These are phyloP conservation scores for Bovichtus diacanthus DNA, from an alignment of 2,797 vertebrate genomes.

Conservation along the genomic window DNA sequence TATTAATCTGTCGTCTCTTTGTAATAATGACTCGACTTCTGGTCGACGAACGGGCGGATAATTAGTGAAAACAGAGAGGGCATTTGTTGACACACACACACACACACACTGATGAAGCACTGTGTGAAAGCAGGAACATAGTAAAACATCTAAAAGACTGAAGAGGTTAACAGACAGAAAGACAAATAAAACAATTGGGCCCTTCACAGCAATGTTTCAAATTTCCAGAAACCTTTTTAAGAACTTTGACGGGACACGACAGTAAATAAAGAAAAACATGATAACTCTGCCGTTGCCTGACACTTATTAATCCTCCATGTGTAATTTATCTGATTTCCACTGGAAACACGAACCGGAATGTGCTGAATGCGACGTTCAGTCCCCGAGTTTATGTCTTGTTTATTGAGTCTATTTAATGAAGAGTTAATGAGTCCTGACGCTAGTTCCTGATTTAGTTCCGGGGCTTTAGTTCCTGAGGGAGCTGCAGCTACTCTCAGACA, in stretches of 20 bases:
- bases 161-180: neutral
- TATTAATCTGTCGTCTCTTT: slow-evolving; percentile 11
- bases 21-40: slow-evolving; percentile 27
- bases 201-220: neutral
- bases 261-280: neutral
- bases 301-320: neutral
- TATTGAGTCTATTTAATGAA: slow-evolving; percentile 15
- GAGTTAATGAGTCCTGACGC: slow-evolving; percentile 25
- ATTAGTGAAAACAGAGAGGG: slow-evolving; percentile 22
- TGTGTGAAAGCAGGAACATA: neutral
- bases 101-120: neutral
- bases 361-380: neutral
- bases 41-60: slow-evolving; percentile 20
- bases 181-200: neutral
- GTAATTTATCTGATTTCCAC: neutral
- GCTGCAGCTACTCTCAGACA: neutral
- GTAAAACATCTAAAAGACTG: neutral
- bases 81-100: slow-evolving; percentile 4
- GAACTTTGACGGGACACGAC: neutral
- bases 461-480: slow-evolving; percentile 3
- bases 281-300: neutral
- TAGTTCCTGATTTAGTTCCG: slow-evolving; percentile 2
- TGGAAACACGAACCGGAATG: neutral
- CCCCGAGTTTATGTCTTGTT: slow-evolving; percentile 3
- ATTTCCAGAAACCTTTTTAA: neutral